Base-by-base conservation (phyloP, 30 jellyfish, hydroid and myxozoan species). In the Turritopsis rubra region DNA sequence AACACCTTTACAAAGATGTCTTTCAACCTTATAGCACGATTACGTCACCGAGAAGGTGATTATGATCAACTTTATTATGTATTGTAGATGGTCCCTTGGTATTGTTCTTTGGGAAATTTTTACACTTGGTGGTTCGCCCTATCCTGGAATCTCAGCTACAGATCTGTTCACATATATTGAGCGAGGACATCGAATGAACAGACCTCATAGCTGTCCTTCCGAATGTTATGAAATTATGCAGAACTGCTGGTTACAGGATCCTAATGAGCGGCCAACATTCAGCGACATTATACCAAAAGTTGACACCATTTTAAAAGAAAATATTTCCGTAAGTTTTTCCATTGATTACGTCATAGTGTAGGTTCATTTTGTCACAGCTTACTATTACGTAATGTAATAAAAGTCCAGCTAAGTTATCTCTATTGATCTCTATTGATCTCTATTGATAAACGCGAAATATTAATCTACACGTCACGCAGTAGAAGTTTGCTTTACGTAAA, bases 81-180 rank as follows among this genome's bases (percentile, higher is more conserved):
- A 1, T 66, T 21, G 18, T 66, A 91, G 97, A n/a, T 91, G 97
- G 97, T 91, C 97, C 16, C 87, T 24, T 82, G 95, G 95, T 31
- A 84, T 91, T 24, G 95, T 91, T 24, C 88, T 91, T 0, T 91
- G 97, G 97, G 97, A 91, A 83, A 83, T 86, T 28, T 86, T 86
- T 75, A 91, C 97, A 18, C 90, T 91, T 8, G 97, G 97, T 1
- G 97, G 96, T 4, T 91, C 97, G 71, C 97, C 97, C 22, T 91
- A 91, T 75, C 97, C 97, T 19, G 97, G 97, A 65, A 25, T 91
- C 28, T 52, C 93, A 1, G 79, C 93, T 19, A 90, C 84, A 28
- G 96, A 83, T 30, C 81, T 91, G 60, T 31, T 86, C 16, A 72
- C 78, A 30, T 86, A 23, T 72, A 72, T 91, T 1, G 78, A 72